Evolutionary conservation across 2,113 vertebrate genomes (phyloP).

Genomic region (Colistium nudipinnis): DNA sequence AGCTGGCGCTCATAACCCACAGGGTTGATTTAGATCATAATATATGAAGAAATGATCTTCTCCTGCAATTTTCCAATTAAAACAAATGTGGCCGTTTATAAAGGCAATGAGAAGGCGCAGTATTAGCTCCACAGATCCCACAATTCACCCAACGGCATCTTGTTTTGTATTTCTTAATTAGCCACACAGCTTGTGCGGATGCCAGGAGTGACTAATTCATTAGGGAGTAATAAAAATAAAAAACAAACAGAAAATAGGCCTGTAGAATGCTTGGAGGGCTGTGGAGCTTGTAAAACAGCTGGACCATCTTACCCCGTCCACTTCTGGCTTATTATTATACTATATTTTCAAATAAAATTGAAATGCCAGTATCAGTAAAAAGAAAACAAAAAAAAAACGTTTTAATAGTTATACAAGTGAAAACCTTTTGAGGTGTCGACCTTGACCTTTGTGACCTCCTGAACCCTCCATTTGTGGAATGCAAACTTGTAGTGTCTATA

Average conservation of each 20-base stretch:
- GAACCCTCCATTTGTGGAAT: too few species aligned
- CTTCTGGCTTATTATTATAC: not conserved
- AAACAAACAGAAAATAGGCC: constrained; percentile 30
- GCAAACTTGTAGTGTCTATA: too few species aligned
- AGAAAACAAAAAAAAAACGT: too few species aligned
- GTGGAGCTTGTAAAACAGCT: constrained; percentile 33
- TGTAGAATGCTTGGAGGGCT: constrained; percentile 26
- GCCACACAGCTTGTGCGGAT: constrained; percentile 24
- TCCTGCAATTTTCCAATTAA: constrained; percentile 30
- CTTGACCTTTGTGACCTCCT: constrained; percentile 28
- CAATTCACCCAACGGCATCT: constrained; percentile 17
- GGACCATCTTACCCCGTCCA: constrained; percentile 3
- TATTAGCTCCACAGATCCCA: constrained; percentile 37
- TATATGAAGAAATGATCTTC: constrained; percentile 16
- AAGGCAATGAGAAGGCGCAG: constrained; percentile 2
- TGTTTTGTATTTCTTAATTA: constrained; percentile 45
- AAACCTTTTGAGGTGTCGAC: not conserved
- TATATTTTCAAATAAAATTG: constrained; percentile 7
- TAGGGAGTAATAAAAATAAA: constrained; percentile 43
- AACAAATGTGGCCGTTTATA: constrained; percentile 27
- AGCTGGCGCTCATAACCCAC: not conserved
- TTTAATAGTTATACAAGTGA: too few species aligned
- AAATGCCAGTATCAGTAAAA: not conserved
- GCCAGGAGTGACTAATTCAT: constrained; percentile 59
- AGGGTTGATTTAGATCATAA: constrained; percentile 3